phyloP scores from a whole-genome alignment of 2,113 vertebrate species.

The Apus apus region DNA sequence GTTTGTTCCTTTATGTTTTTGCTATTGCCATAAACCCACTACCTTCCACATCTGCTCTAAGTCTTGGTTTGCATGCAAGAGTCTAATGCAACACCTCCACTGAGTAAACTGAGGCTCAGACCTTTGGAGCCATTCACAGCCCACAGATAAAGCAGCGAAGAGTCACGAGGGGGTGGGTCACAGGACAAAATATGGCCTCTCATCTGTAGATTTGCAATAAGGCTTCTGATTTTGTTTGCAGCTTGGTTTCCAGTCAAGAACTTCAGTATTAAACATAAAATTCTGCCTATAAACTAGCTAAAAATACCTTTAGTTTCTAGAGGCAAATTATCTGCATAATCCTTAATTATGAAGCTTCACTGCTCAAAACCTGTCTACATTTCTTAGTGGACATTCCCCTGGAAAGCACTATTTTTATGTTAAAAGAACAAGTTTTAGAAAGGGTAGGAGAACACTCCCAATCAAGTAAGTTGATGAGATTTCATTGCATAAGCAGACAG shows the following conservation, averaged over 20 bases:
- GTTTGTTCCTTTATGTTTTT: not conserved
- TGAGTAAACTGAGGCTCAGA: not conserved
- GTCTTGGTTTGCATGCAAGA: not conserved
- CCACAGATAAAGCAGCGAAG: not conserved
- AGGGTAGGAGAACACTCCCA: not conserved
- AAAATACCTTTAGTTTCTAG: conserved; percentile 21
- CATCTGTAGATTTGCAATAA: not conserved
- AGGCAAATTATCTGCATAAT: not conserved
- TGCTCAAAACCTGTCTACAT: not conserved
- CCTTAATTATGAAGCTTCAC: conserved; percentile 1
- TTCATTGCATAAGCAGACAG: not conserved
- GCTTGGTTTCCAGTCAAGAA: not conserved
- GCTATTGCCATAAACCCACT: not conserved
- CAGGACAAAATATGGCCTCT: not conserved
- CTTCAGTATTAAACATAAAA: not conserved
- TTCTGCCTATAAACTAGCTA: not conserved
- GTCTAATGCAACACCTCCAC: not conserved
- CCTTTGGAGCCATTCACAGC: not conserved
- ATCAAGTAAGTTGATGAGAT: not conserved
- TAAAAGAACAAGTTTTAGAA: not conserved
- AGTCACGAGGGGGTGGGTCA: not conserved
- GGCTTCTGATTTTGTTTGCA: not conserved
- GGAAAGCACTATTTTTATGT: not conserved
- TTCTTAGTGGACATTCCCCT: not conserved
- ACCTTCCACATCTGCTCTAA: not conserved